A percentile compares a stretch with the other conserved stretches of the same genome.
These are phyloP conservation scores for Aphrocallistes beatrix DNA, from an alignment of 37 sponge, comb jelly and placozoan species.

Conservation along the genomic window DNA sequence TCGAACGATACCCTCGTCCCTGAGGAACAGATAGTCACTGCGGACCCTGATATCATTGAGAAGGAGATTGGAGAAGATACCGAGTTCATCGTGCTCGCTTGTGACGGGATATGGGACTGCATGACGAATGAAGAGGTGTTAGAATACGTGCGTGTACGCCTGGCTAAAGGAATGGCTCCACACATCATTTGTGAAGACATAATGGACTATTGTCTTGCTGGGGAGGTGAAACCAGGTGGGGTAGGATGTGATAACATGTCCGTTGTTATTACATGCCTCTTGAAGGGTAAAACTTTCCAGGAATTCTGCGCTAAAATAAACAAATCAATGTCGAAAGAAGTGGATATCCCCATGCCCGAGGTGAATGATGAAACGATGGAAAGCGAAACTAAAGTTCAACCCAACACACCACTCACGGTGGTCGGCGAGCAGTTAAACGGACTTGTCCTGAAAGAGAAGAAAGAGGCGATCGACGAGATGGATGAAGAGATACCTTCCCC, in stretches of 20 bases:
- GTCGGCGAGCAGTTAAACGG: neutral
- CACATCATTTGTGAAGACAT: conserved; percentile 76
- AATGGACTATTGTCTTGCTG: conserved; percentile 69
- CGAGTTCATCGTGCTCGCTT: conserved; percentile 83
- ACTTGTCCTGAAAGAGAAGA: neutral
- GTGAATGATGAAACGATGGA: neutral
- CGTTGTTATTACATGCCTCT: conserved; percentile 45
- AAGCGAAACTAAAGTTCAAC: neutral
- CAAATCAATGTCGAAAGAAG: neutral
- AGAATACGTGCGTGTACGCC: conserved; percentile 58
- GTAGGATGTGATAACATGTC: conserved; percentile 94
- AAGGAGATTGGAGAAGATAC: conserved; percentile 39
- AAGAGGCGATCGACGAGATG: neutral
- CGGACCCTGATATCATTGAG: conserved; percentile 53
- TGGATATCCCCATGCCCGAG: neutral
- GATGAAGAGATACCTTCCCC: neutral
- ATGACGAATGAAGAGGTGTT: conserved; percentile 72
- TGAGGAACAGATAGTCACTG: conserved; percentile 83
- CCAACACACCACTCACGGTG: neutral
- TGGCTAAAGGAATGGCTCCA: conserved; percentile 42
- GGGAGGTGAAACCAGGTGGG: conserved; percentile 51
- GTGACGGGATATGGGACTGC: conserved; percentile 96
- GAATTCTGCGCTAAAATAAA: conserved; percentile 21
- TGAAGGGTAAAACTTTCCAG: conserved; percentile 44
- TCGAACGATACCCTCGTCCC: conserved; percentile 29